Evolutionary conservation across 2,113 vertebrate species (phyloP), one percentile per base, ranked within the genome.

Genomic region (Xenotilapia flavipinnis): DNA sequence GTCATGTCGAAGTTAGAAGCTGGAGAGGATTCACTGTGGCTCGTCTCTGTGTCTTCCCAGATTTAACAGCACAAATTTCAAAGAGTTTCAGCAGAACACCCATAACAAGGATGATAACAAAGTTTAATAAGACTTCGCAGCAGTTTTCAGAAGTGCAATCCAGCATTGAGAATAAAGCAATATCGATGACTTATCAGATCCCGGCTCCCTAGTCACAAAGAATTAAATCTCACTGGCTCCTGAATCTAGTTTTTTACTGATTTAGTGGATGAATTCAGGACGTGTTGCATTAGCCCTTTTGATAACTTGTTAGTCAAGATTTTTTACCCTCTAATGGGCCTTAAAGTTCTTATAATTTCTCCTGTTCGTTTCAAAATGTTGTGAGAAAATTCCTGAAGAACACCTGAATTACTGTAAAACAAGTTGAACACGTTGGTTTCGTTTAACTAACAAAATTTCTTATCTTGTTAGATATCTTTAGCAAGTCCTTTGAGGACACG

Each of bases 71-170:
- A 21, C 85, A 62, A 70, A 82, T 86, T 51, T 83, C 56, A 87
- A 75, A 83, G 21, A 49, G 23, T 56, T 89, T 81, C 84, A 80
- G 49, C 40, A 83, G 68, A 6, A 80, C 53, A 68, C 2, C 12
- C 49, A 10, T 62, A 82, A 86, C 87, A 75, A 82, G 65, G 85
- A 91, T 2, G 90, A 62, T 89, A 87, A 86, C 80, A 58, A 28
- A 10, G 55, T 75, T 87, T 92, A 90, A 91, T 88, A 88, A 83
- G 87, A 86, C 55, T 82, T 86, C 56, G 56, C 77, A 49, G 47
- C 23, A 23, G 33, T 85, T 65, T 90, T 60, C 65, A 81, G 49
- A 38, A 58, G 85, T 82, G 88, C 62, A 83, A 54, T 49, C 38
- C n/a, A 73, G 23, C 84, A 87, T 19, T n/a, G 12, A 80, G 54